Conservation (phyloP, 2,113 vertebrate genomes). For the Heloderma charlesbogerti region DNA sequence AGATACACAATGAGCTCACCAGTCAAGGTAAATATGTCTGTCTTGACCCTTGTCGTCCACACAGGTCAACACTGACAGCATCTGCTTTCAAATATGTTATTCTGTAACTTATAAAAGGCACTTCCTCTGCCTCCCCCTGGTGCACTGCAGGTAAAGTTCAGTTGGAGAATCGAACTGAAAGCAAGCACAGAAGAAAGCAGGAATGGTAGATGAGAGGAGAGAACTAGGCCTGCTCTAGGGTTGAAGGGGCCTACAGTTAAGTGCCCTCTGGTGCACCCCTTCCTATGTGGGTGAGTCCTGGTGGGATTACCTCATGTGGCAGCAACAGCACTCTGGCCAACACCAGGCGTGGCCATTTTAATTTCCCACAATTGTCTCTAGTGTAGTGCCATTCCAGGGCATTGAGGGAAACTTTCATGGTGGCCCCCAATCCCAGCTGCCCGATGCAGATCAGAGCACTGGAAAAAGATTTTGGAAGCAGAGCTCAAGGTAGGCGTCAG, state of each 20-base stretch:
- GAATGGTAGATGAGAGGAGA: background rate
- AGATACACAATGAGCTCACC: background rate
- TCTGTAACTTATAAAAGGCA: background rate
- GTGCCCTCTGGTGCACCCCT: background rate
- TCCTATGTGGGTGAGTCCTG: background rate
- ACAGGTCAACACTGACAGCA: background rate
- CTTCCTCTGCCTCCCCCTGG: background rate
- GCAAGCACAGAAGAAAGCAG: background rate
- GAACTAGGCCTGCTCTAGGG: background rate
- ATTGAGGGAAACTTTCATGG: background rate
- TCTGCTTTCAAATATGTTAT: background rate
- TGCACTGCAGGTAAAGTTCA: too few relatives aligned
- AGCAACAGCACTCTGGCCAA: background rate
- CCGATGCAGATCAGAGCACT: background rate
- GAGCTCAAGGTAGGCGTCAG: background rate
- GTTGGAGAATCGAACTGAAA: background rate
- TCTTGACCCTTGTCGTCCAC: background rate
- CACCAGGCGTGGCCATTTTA: background rate
- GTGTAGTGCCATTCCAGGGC: background rate
- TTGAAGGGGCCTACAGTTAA: background rate
- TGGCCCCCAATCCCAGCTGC: background rate
- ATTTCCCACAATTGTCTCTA: background rate
- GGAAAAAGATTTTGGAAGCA: background rate
- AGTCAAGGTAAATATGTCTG: background rate
- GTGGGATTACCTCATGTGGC: background rate